phyloP scores from a whole-genome alignment of 2,797 vertebrate genomes.

The Synanceia verrucosa region DNA sequence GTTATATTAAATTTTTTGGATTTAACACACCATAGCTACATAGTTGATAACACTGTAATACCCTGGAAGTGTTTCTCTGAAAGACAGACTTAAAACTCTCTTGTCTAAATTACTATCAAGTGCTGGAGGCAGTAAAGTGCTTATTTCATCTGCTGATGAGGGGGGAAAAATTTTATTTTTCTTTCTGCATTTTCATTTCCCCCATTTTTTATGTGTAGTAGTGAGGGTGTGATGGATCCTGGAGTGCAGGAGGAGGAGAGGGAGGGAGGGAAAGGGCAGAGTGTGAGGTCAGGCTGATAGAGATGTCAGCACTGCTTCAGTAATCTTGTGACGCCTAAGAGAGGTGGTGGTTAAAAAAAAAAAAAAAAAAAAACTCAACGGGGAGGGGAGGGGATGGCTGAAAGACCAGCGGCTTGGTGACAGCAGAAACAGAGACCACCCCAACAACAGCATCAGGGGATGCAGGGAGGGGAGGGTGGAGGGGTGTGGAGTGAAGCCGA shows the following conservation, averaged over 20 bases:
- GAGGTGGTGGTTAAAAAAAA: constrained; percentile 14
- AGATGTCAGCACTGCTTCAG: constrained; percentile 89
- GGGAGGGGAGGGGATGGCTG: constrained; percentile 46
- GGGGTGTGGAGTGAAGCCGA: constrained; percentile 29
- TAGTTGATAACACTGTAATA: constrained; percentile 2
- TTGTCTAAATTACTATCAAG: constrained; percentile 43
- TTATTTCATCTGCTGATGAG: constrained; percentile 15
- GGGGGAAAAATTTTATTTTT: constrained; percentile 23
- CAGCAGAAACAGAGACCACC: constrained; percentile 87
- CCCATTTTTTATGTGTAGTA: constrained; percentile 36
- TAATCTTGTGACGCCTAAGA: constrained; percentile 86
- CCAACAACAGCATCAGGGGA: constrained; percentile 84
- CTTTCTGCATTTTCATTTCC: constrained; percentile 10
- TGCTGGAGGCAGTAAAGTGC: constrained; percentile 28
- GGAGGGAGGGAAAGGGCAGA: constrained; percentile 68
- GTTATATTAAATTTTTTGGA: too few relatives aligned
- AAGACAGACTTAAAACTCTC: not conserved
- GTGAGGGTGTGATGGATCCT: constrained; percentile 88
- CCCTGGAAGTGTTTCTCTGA: constrained; percentile 15
- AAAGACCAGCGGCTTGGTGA: constrained; percentile 74
- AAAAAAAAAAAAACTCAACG: too few relatives aligned
- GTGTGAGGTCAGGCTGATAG: constrained; percentile 88
- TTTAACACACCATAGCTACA: constrained; percentile 7
- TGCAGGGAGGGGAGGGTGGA: constrained; percentile 56
- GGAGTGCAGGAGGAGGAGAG: constrained; percentile 67